phyloP scores from a whole-genome alignment of 2,888 invertebrate genomes.

The Metellina segmentata region DNA sequence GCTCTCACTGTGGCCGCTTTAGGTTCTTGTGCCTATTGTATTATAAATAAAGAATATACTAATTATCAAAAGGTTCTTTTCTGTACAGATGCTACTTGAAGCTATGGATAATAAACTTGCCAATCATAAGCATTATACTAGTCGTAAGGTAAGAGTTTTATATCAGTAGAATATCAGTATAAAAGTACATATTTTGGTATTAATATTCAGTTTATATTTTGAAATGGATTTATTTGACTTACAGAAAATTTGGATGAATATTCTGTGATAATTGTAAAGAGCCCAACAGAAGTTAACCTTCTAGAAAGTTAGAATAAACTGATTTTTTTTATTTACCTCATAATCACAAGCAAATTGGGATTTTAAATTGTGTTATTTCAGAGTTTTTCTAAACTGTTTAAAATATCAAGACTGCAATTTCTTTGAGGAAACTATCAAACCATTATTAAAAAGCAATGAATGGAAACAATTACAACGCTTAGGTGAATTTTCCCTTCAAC shows the following conservation, averaged over 20 bases:
- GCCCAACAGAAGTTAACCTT: not conserved
- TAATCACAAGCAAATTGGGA: too few relatives aligned
- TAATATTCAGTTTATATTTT: not conserved
- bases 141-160: conserved; percentile 83
- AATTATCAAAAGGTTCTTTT: not conserved
- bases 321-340: too few relatives aligned
- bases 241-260: not conserved
- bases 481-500: too few relatives aligned
- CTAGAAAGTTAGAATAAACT: too few relatives aligned
- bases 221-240: not conserved
- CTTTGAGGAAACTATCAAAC: too few relatives aligned
- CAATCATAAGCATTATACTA: conserved; percentile 94
- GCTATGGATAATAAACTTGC: conserved; percentile 94
- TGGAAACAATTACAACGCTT: too few relatives aligned
- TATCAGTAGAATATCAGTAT: too few relatives aligned
- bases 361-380: too few relatives aligned
- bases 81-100: conserved; percentile 88
- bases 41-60: not conserved
- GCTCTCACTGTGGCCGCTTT: too few relatives aligned
- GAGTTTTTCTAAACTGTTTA: too few relatives aligned
- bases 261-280: not conserved
- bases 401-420: too few relatives aligned
- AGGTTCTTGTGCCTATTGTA: not conserved
- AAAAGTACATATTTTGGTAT: not conserved
- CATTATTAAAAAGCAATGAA: too few relatives aligned